phyloP scores from a whole-genome alignment of 2,888 invertebrate species.

The Spicauda simplicius region DNA sequence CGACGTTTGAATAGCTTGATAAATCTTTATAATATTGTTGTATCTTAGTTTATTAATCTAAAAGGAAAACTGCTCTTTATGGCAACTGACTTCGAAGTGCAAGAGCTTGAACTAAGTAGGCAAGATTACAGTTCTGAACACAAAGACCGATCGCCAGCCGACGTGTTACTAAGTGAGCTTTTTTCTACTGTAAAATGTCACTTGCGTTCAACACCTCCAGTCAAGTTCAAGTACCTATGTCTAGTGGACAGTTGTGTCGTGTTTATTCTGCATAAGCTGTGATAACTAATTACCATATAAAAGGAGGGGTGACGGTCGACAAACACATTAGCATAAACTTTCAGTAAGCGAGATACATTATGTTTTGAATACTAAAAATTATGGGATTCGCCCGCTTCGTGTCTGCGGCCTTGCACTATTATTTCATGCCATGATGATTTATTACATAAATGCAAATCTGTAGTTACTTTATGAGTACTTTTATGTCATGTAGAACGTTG shows the following conservation, averaged over 20 bases:
- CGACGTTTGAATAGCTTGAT: no score
- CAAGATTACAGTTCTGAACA: slow-evolving; percentile 3
- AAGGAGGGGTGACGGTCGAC: slow-evolving; percentile 34
- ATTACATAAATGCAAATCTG: slow-evolving; percentile 27
- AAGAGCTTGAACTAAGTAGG: slow-evolving; percentile 7
- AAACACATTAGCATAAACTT: slow-evolving; percentile 64
- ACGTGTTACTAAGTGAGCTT: slow-evolving; percentile 20
- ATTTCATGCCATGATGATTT: slow-evolving; percentile 33
- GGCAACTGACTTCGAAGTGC: background rate
- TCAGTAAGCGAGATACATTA: slow-evolving; percentile 56
- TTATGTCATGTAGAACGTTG: background rate
- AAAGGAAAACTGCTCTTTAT: no score
- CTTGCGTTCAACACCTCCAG: slow-evolving; percentile 50
- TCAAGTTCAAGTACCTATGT: slow-evolving; percentile 77
- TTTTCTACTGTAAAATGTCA: slow-evolving; percentile 46
- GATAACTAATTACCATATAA: slow-evolving; percentile 31
- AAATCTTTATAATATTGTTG: no score
- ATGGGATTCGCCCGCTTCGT: slow-evolving; percentile 37
- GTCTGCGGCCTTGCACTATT: slow-evolving; percentile 37
- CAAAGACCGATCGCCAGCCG: slow-evolving; percentile 16
- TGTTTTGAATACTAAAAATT: slow-evolving; percentile 36
- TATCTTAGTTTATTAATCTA: no score
- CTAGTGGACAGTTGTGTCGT: slow-evolving; percentile 58
- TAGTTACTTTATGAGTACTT: slow-evolving; percentile 2
- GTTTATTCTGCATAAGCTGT: slow-evolving; percentile 43